Base-by-base conservation (phyloP, 1,140 invertebrate species). In the Achroia grisella region DNA sequence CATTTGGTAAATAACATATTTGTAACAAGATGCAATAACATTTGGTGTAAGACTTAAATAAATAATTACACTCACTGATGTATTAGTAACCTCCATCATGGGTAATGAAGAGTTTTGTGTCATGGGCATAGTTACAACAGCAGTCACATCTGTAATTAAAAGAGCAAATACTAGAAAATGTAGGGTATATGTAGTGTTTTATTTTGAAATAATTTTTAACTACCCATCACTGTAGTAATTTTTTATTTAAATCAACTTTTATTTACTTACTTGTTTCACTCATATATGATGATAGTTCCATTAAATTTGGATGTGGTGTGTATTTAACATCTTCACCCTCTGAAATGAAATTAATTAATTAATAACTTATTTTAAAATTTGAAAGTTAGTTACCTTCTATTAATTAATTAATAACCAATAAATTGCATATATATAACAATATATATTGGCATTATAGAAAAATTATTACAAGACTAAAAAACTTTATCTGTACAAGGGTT, bases 11-110 rank as follows among this genome's bases (percentile, higher is more conserved):
- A n/a, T n/a, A n/a, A n/a, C n/a, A n/a, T n/a, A n/a, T n/a, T n/a
- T n/a, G n/a, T n/a, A n/a, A n/a, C n/a, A n/a, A n/a, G n/a, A n/a
- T n/a, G n/a, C n/a, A n/a, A n/a, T n/a, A n/a, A n/a, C n/a, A 23
- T 23, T 23, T 23, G 17, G 6, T 23, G 17, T 2, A 23, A 23
- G 17, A 23, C 2, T 23, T 2, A 6, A n/a, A n/a, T n/a, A 23
- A 3, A 23, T 23, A 23, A 23, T 23, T 3, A 3, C 37, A 79
- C 76, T 80, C 61, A 84, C 80, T 39, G 77, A 65, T 52, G 76
- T 80, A 54, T 85, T 85, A 36, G 80, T 78, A 14, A 85, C 78
- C 63, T 85, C 80, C 80, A 85, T 79, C 70, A 82, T 80, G 12
- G 80, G 80, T 56, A 85, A 71, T 44, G 78, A 80, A 14, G 78